Evolutionary conservation across 2,113 vertebrate species (phyloP).

Genomic region (Alethe diademata): DNA sequence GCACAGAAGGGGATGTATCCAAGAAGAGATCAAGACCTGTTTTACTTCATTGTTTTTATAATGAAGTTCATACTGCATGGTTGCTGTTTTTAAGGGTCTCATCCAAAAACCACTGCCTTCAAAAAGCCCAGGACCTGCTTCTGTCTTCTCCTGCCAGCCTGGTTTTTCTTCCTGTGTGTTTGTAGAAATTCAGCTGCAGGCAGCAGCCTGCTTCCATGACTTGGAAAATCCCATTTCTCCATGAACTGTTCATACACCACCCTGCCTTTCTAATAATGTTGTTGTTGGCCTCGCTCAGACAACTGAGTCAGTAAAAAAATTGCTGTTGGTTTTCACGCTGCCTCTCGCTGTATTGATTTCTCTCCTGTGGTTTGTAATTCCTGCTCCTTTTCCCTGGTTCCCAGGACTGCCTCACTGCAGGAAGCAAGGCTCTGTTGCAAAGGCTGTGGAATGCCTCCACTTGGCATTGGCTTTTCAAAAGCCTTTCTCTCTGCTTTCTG

Average conservation of each 20-base stretch:
- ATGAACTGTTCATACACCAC: neutral
- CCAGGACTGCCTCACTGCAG: neutral
- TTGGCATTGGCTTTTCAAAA: neutral
- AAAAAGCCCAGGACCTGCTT: neutral
- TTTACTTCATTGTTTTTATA: neutral
- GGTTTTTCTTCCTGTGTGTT: neutral
- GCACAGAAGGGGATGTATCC: neutral
- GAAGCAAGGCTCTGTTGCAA: neutral
- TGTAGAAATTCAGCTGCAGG: neutral
- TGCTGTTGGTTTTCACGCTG: neutral
- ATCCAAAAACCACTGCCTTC: neutral
- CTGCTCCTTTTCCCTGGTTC: neutral
- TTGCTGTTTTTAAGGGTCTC: neutral
- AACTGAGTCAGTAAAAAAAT: neutral
- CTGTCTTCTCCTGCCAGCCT: neutral
- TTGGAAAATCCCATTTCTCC: slow-evolving; percentile 5
- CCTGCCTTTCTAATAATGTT: neutral
- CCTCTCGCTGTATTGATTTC: neutral
- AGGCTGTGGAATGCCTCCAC: neutral
- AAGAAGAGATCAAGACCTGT: neutral
- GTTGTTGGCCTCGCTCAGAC: neutral
- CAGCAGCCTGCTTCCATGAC: neutral
- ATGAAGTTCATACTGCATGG: neutral
- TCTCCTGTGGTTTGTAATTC: neutral
- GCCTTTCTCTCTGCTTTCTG: neutral